These are phyloP conservation scores for Darwinula stevensoni DNA, from an alignment of 2,888 invertebrate genomes.

Conservation along the genomic window DNA sequence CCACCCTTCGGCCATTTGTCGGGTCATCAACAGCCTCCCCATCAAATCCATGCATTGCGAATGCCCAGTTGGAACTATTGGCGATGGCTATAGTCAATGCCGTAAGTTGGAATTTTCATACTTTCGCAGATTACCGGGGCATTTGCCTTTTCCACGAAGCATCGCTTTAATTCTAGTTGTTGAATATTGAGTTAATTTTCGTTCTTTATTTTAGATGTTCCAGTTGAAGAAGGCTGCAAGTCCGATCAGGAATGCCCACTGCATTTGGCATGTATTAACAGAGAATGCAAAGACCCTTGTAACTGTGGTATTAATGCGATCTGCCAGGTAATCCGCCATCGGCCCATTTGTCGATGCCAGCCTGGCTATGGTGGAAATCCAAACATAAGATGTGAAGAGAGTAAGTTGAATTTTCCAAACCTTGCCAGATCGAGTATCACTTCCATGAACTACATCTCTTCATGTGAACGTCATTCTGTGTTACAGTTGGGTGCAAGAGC, in stretches of 20 bases:
- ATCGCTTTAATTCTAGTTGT: too few relatives aligned
- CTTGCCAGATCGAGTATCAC: not conserved
- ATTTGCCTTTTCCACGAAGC: not conserved
- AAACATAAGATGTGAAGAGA: conserved; percentile 8
- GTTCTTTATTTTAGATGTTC: conserved; percentile 12
- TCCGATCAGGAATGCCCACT: conserved; percentile 54
- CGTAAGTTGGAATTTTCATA: too few relatives aligned
- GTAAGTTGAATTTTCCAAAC: conserved; percentile 7
- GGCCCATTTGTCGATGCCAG: conserved; percentile 44
- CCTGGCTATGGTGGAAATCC: conserved; percentile 11
- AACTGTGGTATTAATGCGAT: conserved; percentile 51
- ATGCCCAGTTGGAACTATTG: conserved; percentile 11
- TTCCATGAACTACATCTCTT: too few relatives aligned
- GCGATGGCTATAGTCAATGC: conserved; percentile 10
- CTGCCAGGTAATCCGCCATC: conserved; percentile 43
- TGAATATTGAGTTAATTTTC: too few relatives aligned
- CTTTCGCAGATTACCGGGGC: not conserved
- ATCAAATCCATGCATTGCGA: conserved; percentile 12
- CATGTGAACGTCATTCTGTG: too few relatives aligned
- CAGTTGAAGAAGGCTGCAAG: conserved; percentile 42
- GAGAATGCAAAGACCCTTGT: conserved; percentile 50
- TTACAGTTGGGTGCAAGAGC: conserved; percentile 29
- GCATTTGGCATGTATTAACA: conserved; percentile 47
- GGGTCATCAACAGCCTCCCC: conserved; percentile 11
- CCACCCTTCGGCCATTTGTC: conserved; percentile 17